These are phyloP conservation scores for Deladenus siricidicola DNA, from an alignment of 2,888 invertebrate species.

Conservation along the genomic window DNA sequence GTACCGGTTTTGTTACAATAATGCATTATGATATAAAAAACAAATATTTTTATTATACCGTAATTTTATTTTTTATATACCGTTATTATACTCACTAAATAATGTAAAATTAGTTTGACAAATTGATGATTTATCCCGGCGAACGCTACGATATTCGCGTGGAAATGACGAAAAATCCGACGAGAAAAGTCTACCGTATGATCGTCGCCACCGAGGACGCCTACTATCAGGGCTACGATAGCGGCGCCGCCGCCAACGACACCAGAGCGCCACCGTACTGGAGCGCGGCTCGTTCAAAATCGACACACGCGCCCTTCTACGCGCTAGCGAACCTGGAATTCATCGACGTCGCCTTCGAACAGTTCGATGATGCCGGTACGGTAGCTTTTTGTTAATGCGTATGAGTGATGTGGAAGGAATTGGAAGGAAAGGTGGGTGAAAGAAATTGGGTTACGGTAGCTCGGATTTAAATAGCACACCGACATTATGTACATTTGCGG, in stretches of 20 bases:
- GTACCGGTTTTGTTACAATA: no score
- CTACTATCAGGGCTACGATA: background rate
- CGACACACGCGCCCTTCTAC: slow-evolving; percentile 18
- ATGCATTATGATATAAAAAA: slow-evolving; percentile 4
- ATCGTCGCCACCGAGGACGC: slow-evolving; percentile 12
- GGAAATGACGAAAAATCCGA: slow-evolving; percentile 24
- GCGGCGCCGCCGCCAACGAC: background rate
- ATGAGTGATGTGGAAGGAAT: no score
- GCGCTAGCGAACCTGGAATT: slow-evolving; percentile 41
- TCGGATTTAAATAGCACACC: background rate
- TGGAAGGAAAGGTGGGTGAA: no score
- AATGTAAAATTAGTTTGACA: slow-evolving; percentile 27
- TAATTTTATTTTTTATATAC: background rate
- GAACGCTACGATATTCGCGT: slow-evolving; percentile 39
- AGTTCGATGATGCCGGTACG: slow-evolving; percentile 23
- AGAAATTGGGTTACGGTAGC: background rate
- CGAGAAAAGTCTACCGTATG: slow-evolving; percentile 25
- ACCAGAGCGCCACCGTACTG: background rate
- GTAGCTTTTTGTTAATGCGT: background rate
- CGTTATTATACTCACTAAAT: no score
- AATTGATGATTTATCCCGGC: slow-evolving; percentile 41
- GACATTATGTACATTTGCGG: background rate
- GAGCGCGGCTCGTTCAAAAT: background rate
- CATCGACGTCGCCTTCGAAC: slow-evolving; percentile 16
- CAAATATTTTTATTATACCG: slow-evolving; percentile 21